Evolutionary conservation across 2,797 vertebrate species (phyloP).

Genomic region (Varecia variegata): DNA sequence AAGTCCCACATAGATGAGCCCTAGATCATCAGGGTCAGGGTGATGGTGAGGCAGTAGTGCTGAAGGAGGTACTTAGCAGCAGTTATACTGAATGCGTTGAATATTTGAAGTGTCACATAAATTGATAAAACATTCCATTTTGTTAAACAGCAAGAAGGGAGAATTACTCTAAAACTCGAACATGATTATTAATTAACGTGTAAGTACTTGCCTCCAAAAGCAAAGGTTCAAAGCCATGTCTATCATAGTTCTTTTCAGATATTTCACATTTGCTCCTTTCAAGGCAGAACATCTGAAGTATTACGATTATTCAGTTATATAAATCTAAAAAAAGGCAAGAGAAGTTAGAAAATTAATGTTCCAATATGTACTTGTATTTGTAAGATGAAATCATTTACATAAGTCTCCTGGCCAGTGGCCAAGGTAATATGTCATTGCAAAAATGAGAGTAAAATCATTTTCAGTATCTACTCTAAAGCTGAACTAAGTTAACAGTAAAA

Average conservation of each 20-base stretch:
- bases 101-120: neutral
- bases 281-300: neutral
- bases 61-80: neutral
- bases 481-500: neutral
- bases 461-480: neutral
- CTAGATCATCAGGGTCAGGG: neutral
- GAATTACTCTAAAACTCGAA: neutral
- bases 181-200: neutral
- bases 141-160: neutral
- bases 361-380: neutral
- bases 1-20: neutral
- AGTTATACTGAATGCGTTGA: neutral
- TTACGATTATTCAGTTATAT: neutral
- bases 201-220: neutral
- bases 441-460: neutral
- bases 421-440: neutral
- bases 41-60: neutral
- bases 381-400: neutral
- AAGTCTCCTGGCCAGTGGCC: neutral
- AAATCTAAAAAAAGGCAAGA: neutral
- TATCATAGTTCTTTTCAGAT: neutral
- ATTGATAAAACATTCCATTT: neutral
- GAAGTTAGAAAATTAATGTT: neutral
- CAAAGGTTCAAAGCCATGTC: neutral
- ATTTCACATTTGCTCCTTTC: neutral